These are phyloP conservation scores for Hydrozoanthus gracilis DNA, from an alignment of 92 coral and sea anemone genomes.

Conservation along the genomic window DNA sequence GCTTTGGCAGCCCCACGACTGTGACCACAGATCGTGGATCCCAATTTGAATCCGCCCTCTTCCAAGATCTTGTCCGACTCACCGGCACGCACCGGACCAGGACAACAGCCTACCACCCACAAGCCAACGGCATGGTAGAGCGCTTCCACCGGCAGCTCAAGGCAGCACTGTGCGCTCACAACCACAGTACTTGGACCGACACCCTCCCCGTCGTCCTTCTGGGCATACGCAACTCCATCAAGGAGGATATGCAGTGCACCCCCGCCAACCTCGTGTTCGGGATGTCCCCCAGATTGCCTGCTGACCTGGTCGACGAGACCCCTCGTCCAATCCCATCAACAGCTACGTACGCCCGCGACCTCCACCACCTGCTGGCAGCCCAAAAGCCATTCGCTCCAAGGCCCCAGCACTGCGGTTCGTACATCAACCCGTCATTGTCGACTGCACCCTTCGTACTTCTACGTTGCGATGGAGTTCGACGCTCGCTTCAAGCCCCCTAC, in stretches of 20 bases:
- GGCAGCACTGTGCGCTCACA: slow-evolving; percentile 43
- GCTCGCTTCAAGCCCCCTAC: slow-evolving; percentile 14
- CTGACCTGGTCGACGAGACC: slow-evolving; percentile 54
- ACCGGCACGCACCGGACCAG: background rate
- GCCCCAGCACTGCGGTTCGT: background rate
- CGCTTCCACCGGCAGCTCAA: slow-evolving; percentile 39
- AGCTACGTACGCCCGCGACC: background rate
- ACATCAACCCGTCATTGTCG: background rate
- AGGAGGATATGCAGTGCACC: slow-evolving; percentile 26
- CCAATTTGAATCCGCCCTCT: slow-evolving; percentile 43
- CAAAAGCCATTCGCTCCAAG: background rate
- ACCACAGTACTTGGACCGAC: slow-evolving; percentile 47
- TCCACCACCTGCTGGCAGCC: background rate
- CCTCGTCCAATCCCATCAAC: too few species aligned
- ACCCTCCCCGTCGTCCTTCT: slow-evolving; percentile 42
- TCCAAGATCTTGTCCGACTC: background rate
- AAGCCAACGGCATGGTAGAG: too few species aligned
- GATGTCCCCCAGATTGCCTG: slow-evolving; percentile 56
- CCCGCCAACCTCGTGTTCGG: background rate
- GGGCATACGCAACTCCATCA: background rate
- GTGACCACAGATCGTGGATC: slow-evolving; percentile 50
- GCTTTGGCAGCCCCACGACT: slow-evolving; percentile 37
- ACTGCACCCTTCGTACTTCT: background rate
- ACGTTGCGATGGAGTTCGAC: background rate
- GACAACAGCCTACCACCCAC: too few species aligned